These are phyloP conservation scores for Pseudococcus longispinus DNA, from an alignment of 2,888 invertebrate species.

Conservation along the genomic window DNA sequence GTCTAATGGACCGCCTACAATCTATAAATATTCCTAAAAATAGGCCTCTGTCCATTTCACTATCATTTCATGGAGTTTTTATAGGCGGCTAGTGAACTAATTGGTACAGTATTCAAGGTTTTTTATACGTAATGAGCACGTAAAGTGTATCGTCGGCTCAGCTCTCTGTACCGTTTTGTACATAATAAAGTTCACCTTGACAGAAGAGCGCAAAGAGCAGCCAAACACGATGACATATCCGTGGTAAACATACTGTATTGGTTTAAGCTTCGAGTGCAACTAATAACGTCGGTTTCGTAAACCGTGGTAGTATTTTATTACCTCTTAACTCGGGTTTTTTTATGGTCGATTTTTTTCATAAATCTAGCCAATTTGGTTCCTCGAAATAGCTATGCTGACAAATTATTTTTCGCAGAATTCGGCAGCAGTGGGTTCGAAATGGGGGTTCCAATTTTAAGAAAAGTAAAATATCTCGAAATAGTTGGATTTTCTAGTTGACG, in stretches of 20 bases:
- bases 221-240: slow-evolving; percentile 29
- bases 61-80: neutral
- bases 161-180: neutral
- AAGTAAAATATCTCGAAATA: too few species aligned
- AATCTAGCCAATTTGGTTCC: neutral
- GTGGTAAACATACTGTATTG: slow-evolving; percentile 13
- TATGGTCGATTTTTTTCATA: neutral
- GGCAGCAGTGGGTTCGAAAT: too few species aligned
- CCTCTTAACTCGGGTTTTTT: neutral
- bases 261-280: slow-evolving; percentile 7
- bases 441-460: too few species aligned
- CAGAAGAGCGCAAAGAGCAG: slow-evolving; percentile 14
- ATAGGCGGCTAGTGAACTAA: neutral
- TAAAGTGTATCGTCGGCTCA: neutral
- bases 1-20: neutral
- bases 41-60: neutral
- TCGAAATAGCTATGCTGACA: too few species aligned
- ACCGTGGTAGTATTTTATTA: neutral
- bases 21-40: neutral
- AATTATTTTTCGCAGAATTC: too few species aligned
- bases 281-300: neutral
- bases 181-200: slow-evolving; percentile 37
- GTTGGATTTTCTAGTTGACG: too few species aligned
- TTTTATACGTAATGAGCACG: neutral
- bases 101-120: slow-evolving; percentile 41